phyloP scores from a whole-genome alignment of 2,113 vertebrate genomes.

The Pterocles orientalis region DNA sequence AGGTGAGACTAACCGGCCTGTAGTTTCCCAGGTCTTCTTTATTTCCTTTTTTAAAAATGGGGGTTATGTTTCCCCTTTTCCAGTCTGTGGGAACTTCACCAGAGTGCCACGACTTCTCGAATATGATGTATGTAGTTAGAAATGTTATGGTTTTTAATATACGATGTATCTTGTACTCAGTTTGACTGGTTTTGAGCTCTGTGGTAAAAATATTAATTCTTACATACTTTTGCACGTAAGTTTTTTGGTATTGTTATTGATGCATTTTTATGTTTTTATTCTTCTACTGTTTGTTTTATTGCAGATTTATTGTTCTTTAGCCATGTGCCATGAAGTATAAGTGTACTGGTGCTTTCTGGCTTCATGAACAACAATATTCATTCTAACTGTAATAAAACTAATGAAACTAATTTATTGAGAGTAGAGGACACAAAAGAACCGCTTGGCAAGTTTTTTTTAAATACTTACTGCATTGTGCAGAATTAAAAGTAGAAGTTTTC shows the following conservation, averaged over 20 bases:
- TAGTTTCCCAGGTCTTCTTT: too few species aligned
- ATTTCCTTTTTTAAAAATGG: too few species aligned
- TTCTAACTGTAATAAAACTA: not conserved
- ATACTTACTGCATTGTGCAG: not conserved
- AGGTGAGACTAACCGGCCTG: too few species aligned
- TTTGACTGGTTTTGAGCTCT: not conserved
- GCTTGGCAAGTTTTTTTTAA: not conserved
- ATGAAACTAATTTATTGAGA: not conserved
- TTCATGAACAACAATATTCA: not conserved
- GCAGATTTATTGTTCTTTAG: not conserved
- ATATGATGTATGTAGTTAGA: not conserved
- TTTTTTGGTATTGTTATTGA: not conserved
- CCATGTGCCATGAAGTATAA: not conserved
- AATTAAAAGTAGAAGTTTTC: not conserved
- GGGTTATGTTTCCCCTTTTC: too few species aligned
- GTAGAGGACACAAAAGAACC: not conserved
- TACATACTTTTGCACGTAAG: not conserved
- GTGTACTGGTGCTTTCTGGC: not conserved
- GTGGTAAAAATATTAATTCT: not conserved
- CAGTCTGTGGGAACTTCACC: too few species aligned
- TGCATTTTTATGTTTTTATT: not conserved
- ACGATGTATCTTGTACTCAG: not conserved
- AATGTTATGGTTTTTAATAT: not conserved
- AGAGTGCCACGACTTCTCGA: too few species aligned
- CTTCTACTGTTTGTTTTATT: not conserved